Evolutionary conservation across 2,113 vertebrate genomes (phyloP).

Genomic region (Chloebia gouldiae): DNA sequence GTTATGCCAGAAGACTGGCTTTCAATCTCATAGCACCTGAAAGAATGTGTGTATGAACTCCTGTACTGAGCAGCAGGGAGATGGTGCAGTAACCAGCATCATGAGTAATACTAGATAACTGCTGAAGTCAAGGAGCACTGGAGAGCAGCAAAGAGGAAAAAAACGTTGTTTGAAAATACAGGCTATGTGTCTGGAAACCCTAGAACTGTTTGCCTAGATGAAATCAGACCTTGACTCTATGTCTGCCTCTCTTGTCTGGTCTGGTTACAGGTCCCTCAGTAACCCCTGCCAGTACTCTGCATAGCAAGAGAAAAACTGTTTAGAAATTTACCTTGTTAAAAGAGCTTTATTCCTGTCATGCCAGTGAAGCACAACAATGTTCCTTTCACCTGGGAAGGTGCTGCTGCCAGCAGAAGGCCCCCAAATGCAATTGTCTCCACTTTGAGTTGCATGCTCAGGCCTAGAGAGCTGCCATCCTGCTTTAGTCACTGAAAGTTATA

Average conservation of each 20-base stretch:
- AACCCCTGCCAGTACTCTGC: constrained; percentile 14
- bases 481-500: not conserved
- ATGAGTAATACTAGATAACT: not conserved
- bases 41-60: not conserved
- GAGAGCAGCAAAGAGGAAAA: not conserved
- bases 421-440: not conserved
- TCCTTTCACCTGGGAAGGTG: not conserved
- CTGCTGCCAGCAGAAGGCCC: constrained; percentile 24
- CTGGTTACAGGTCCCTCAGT: not conserved
- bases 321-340: not conserved
- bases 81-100: not conserved
- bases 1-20: not conserved
- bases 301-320: constrained; percentile 25
- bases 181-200: constrained; percentile 30
- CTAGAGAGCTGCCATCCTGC: not conserved
- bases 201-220: constrained; percentile 15
- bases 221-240: constrained; percentile 36
- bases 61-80: not conserved
- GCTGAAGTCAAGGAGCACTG: not conserved
- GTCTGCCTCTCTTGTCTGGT: constrained; percentile 1
- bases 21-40: not conserved
- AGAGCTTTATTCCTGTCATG: not conserved
- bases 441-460: not conserved
- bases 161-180: constrained; percentile 37
- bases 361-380: not conserved